A percentile compares a stretch with the other conserved stretches of the same genome.
Conservation (phyloP, 2,888 invertebrate genomes). For the Salpingus planirostris region DNA sequence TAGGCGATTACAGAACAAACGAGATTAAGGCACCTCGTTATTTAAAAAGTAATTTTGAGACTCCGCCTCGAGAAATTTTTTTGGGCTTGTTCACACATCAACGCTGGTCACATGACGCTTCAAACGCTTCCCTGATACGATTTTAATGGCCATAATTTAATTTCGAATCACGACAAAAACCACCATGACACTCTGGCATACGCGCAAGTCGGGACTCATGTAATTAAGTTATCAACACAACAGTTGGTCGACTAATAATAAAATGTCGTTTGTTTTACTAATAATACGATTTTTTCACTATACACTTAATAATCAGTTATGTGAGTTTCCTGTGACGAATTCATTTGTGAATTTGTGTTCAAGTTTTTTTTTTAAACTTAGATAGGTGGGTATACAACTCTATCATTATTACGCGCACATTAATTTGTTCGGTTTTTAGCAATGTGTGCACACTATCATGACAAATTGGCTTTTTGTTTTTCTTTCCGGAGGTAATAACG, state of each 20-base stretch:
- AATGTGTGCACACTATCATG: too few relatives aligned
- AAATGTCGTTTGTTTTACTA: constrained; percentile 11
- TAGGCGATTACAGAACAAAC: too few relatives aligned
- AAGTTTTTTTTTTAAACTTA: too few relatives aligned
- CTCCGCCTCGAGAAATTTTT: constrained; percentile 9
- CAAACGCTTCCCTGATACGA: constrained; percentile 21
- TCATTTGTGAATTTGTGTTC: too few relatives aligned
- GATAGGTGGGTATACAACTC: too few relatives aligned
- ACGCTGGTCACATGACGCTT: constrained; percentile 18
- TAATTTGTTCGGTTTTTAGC: constrained; percentile 26
- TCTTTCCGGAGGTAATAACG: constrained; percentile 14
- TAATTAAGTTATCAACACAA: constrained; percentile 11
- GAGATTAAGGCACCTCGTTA: too few relatives aligned
- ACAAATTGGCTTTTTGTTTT: constrained; percentile 31
- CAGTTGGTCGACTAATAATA: too few relatives aligned
- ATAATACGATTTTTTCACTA: constrained; percentile 10
- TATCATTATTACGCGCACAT: constrained; percentile 23
- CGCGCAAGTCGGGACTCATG: too few relatives aligned
- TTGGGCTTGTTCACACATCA: constrained; percentile 11
- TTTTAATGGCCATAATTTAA: constrained; percentile 22
- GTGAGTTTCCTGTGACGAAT: too few relatives aligned
- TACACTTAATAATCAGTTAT: too few relatives aligned
- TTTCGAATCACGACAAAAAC: constrained; percentile 3
- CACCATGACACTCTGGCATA: too few relatives aligned
- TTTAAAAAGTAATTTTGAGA: constrained; percentile 12